These are phyloP conservation scores for Entelurus aequoreus DNA, from an alignment of 2,113 vertebrate genomes.

Conservation along the genomic window DNA sequence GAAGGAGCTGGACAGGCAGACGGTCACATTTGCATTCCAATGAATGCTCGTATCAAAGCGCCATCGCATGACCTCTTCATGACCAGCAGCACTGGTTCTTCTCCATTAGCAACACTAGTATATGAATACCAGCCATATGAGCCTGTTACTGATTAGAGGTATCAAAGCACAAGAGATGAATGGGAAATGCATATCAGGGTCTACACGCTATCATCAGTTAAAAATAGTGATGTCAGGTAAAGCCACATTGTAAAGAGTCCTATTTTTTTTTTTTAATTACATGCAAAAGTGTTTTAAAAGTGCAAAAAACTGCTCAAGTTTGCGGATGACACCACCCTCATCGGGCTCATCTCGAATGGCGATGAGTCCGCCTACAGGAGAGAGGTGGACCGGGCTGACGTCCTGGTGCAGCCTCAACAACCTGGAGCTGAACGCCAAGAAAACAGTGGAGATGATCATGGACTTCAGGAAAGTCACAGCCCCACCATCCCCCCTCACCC, in stretches of 20 bases:
- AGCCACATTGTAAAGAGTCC: neutral
- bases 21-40: constrained; percentile 67
- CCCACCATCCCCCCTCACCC: no score
- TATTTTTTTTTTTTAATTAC: neutral
- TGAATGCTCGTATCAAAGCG: constrained; percentile 48
- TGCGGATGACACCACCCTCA: no score
- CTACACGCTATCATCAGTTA: constrained; percentile 2
- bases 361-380: no score
- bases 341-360: no score
- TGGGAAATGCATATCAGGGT: constrained; percentile 36
- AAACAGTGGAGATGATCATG: no score
- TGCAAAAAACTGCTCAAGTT: no score
- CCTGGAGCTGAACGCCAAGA: no score
- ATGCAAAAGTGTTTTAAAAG: constrained; percentile 13
- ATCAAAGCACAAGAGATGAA: constrained; percentile 52
- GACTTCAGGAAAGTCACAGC: no score
- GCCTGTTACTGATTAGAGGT: constrained; percentile 54
- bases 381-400: no score
- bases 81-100: constrained; percentile 36
- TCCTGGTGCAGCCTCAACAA: no score
- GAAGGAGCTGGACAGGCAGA: constrained; percentile 46
- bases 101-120: constrained; percentile 53
- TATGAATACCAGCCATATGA: constrained; percentile 36
- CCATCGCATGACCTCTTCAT: constrained; percentile 48
- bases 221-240: neutral